These are phyloP conservation scores for Ceryle rudis DNA, from an alignment of 2,797 vertebrate genomes.

Conservation along the genomic window DNA sequence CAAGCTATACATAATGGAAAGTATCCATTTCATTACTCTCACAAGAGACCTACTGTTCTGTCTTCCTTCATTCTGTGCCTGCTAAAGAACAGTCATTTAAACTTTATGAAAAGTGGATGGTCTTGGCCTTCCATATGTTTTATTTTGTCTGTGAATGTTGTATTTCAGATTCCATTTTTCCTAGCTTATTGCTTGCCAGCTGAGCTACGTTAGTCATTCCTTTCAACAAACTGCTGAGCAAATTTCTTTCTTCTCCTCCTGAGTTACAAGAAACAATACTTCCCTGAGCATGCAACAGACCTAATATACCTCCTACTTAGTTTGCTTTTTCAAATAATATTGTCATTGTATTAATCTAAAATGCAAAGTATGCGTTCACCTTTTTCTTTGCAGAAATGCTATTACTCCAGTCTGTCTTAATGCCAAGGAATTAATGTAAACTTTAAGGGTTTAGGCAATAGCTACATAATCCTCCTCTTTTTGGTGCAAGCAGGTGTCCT, in stretches of 20 bases:
- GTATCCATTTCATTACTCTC: background rate
- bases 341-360: background rate
- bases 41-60: background rate
- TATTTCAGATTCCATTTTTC: conserved; percentile 7
- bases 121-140: background rate
- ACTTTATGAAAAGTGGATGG: background rate
- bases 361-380: background rate
- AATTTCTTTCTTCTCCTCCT: background rate
- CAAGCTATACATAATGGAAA: background rate
- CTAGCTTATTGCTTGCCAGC: background rate
- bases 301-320: background rate
- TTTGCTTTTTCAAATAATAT: background rate
- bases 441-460: background rate
- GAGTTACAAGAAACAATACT: background rate
- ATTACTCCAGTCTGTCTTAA: background rate
- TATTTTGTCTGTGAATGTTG: background rate
- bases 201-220: background rate
- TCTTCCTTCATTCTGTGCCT: background rate
- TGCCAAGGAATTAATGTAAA: background rate
- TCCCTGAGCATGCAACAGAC: background rate
- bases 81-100: background rate
- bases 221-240: background rate
- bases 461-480: background rate
- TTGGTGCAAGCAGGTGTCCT: background rate
- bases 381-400: background rate